A percentile compares a stretch with the other conserved stretches of the same genome.
Conservation (phyloP, 2,888 invertebrate genomes). For the Mythimna pallens region DNA sequence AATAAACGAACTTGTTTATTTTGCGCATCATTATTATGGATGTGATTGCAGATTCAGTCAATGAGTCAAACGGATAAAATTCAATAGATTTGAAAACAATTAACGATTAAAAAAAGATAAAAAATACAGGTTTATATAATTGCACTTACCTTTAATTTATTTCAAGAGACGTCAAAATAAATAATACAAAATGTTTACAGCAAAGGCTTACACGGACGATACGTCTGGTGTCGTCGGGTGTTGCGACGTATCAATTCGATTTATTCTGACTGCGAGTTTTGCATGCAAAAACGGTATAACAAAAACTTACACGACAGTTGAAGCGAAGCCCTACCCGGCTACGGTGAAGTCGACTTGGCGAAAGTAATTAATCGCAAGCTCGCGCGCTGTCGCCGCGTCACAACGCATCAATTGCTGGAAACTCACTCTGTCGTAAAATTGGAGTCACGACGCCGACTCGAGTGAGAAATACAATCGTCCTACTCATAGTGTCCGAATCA, state of each 20-base stretch:
- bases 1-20: conserved; percentile 35
- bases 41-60: conserved; percentile 11
- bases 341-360: conserved; percentile 79
- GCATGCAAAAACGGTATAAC: conserved; percentile 78
- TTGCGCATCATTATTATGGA: conserved; percentile 14
- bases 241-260: conserved; percentile 68
- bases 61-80: not conserved
- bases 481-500: conserved; percentile 58
- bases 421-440: conserved; percentile 87
- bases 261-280: conserved; percentile 66
- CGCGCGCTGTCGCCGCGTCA: conserved; percentile 85
- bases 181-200: conserved; percentile 38
- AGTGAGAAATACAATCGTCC: conserved; percentile 80
- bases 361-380: conserved; percentile 87
- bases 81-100: conserved; percentile 12
- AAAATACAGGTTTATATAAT: conserved; percentile 16
- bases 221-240: conserved; percentile 51
- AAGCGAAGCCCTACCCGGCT: conserved; percentile 82
- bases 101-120: conserved; percentile 36
- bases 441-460: conserved; percentile 80
- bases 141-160: conserved; percentile 34
- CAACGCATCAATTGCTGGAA: conserved; percentile 82
- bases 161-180: conserved; percentile 49
- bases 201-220: conserved; percentile 41
- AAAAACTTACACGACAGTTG: conserved; percentile 81